A percentile compares a stretch with the other conserved stretches of the same genome.
Conservation (phyloP, 2,113 vertebrate genomes). For the Clarias gariepinus region DNA sequence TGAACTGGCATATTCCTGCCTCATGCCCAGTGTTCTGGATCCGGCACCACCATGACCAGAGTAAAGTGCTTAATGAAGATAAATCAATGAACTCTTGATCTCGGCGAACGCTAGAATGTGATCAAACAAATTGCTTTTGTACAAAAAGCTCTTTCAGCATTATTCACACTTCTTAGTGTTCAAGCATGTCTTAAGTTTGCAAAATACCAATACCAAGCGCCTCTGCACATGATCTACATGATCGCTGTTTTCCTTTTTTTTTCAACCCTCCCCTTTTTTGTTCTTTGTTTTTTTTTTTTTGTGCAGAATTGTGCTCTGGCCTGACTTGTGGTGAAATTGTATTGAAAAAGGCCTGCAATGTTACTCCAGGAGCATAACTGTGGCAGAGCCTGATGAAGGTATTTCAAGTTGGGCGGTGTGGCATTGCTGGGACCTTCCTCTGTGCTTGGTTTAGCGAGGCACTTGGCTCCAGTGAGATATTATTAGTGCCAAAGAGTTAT, state of each 20-base stretch:
- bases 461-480: constrained; percentile 47
- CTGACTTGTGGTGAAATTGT: constrained; percentile 11
- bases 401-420: constrained; percentile 16
- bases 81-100: background rate
- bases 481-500: constrained; percentile 56
- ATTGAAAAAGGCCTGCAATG: constrained; percentile 10
- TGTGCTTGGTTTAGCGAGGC: constrained; percentile 31
- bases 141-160: background rate
- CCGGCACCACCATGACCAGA: background rate
- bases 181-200: background rate
- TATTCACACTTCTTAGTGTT: background rate
- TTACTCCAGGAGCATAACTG: constrained; percentile 29
- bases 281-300: too few relatives aligned
- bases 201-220: background rate
- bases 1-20: background rate
- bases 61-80: background rate
- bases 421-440: constrained; percentile 34
- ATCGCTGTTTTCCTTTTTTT: background rate
- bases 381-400: constrained; percentile 23
- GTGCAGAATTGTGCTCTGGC: background rate
- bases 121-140: background rate
- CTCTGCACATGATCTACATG: background rate
- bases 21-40: background rate
- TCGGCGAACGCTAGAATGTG: background rate
- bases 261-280: background rate